Conservation (phyloP, 2,797 vertebrate genomes). For the Cossypha dichroa region DNA sequence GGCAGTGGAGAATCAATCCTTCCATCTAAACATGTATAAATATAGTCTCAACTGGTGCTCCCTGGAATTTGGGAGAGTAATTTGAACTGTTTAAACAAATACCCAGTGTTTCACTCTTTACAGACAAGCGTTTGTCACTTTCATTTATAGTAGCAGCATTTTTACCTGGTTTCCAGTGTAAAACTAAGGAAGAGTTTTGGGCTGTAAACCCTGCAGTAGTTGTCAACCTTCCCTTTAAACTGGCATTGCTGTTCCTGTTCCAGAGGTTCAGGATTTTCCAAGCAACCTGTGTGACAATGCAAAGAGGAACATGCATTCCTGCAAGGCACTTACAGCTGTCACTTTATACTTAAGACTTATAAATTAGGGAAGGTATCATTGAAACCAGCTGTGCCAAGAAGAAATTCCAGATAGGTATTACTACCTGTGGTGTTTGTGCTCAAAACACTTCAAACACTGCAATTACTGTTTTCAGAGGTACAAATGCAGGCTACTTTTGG, state of each 20-base stretch:
- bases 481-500: constrained; percentile 2
- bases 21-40: not conserved
- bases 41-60: not conserved
- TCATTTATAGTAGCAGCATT: not conserved
- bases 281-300: not conserved
- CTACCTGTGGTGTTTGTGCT: constrained; percentile 46
- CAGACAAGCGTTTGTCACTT: not conserved
- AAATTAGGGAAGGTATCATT: constrained; percentile 54
- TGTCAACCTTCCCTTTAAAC: not conserved
- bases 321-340: constrained; percentile 33
- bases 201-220: not conserved
- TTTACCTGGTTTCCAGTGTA: not conserved
- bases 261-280: not conserved
- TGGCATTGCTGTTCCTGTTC: not conserved
- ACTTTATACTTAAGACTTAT: constrained; percentile 48
- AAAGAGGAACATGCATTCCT: constrained; percentile 29
- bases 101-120: not conserved
- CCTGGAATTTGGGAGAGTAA: not conserved
- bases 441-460: constrained; percentile 42
- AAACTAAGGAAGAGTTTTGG: not conserved
- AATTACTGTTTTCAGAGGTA: constrained; percentile 52
- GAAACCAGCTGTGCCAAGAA: constrained; percentile 49
- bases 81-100: not conserved
- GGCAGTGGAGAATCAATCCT: not conserved
- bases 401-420: constrained; percentile 60